phyloP scores from a whole-genome alignment of 2,113 vertebrate species.

The Elaphurus davidianus region DNA sequence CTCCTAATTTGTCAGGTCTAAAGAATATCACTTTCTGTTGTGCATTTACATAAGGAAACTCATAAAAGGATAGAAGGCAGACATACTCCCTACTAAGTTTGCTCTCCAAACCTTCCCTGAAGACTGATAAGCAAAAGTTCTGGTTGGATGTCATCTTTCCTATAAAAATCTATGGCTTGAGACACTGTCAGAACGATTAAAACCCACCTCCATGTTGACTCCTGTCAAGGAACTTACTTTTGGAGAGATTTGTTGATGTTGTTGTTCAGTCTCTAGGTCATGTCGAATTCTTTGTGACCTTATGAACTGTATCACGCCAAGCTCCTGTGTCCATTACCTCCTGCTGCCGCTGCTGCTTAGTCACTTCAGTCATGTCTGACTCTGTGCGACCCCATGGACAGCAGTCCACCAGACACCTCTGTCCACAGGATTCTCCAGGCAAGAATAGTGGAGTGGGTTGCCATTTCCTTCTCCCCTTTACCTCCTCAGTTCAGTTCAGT shows the following conservation, averaged over 20 bases:
- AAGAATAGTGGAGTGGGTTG: neutral
- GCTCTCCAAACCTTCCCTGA: neutral
- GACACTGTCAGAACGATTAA: neutral
- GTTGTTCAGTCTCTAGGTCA: neutral
- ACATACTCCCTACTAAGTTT: neutral
- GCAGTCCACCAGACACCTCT: neutral
- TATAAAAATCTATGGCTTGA: neutral
- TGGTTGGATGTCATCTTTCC: neutral
- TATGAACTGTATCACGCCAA: neutral
- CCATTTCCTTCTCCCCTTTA: neutral
- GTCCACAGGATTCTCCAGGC: too few species aligned
- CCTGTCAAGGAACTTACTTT: neutral
- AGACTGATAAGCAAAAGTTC: neutral
- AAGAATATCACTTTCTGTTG: neutral
- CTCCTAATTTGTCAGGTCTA: neutral
- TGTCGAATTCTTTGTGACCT: neutral
- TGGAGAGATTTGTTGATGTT: neutral
- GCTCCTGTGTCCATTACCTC: neutral
- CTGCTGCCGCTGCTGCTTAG: neutral
- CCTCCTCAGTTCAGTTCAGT: neutral
- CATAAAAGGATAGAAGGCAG: neutral
- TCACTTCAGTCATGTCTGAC: neutral
- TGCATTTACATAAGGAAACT: neutral
- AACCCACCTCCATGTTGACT: neutral
- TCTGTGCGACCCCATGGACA: neutral